phyloP scores from a whole-genome alignment of 1,140 invertebrate species.

The Centruroides vittatus region DNA sequence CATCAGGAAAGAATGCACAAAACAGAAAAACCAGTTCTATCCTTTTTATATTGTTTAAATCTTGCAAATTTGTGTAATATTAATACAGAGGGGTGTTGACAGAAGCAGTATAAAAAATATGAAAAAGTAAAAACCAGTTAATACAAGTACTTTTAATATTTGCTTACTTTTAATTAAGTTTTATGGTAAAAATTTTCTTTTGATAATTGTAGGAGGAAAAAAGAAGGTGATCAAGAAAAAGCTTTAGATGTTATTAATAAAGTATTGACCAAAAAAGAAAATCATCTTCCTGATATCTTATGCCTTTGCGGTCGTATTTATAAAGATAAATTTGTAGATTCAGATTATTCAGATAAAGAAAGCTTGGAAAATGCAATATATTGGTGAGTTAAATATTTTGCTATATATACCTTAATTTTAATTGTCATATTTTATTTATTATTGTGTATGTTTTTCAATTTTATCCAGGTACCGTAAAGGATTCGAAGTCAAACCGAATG shows the following conservation, averaged over 20 bases:
- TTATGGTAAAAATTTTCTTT: background rate
- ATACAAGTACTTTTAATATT: background rate
- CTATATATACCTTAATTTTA: background rate
- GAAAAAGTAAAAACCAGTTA: too few relatives aligned
- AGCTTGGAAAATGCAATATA: constrained; percentile 84
- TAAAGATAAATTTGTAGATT: constrained; percentile 98
- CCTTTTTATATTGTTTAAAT: too few relatives aligned
- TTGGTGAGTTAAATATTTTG: constrained; percentile 43
- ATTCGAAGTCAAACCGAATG: constrained; percentile 94
- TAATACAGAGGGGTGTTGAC: too few relatives aligned
- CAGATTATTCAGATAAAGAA: constrained; percentile 71
- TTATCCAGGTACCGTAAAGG: constrained; percentile 71
- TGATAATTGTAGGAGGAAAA: constrained; percentile 53
- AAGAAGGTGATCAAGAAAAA: constrained; percentile 83
- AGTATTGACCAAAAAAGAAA: constrained; percentile 80
- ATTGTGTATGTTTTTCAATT: background rate
- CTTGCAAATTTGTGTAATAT: constrained; percentile 33
- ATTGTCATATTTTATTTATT: too few relatives aligned
- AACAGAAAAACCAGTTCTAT: too few relatives aligned
- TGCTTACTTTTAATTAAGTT: too few relatives aligned
- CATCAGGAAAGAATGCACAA: too few relatives aligned
- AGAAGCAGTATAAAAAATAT: too few relatives aligned
- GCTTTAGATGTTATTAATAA: constrained; percentile 82
- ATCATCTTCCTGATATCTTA: constrained; percentile 87
- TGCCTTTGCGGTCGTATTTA: constrained; percentile 97